A percentile compares a stretch with the other conserved stretches of the same genome.
Evolutionary conservation across 2,888 invertebrate species (phyloP).

Genomic region (Calameuta filiformis): DNA sequence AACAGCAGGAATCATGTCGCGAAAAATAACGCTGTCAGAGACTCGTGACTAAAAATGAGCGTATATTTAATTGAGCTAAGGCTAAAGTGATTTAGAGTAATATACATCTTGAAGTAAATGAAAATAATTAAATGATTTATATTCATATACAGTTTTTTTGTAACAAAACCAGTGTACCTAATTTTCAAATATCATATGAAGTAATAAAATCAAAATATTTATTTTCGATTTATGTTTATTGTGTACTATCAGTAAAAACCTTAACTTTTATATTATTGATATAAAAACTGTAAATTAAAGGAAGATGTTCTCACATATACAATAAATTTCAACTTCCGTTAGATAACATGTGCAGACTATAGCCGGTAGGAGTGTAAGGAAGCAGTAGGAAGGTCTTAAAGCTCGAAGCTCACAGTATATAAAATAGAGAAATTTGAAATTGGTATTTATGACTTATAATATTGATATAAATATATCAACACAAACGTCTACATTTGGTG

Average conservation of each 20-base stretch:
- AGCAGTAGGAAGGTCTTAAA: neutral
- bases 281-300: neutral
- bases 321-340: neutral
- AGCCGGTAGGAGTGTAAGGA: neutral
- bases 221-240: slow-evolving; percentile 37
- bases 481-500: neutral
- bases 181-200: slow-evolving; percentile 27
- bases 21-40: neutral
- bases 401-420: neutral
- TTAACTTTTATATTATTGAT: neutral
- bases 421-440: slow-evolving; percentile 40
- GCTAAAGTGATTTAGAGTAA: neutral
- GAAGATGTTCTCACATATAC: neutral
- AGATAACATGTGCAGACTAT: neutral
- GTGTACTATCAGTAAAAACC: neutral
- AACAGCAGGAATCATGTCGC: neutral
- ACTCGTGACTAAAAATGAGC: neutral
- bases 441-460: slow-evolving; percentile 40
- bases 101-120: neutral
- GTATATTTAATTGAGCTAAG: neutral
- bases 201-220: slow-evolving; percentile 51
- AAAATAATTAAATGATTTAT: slow-evolving; percentile 21
- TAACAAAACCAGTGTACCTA: slow-evolving; percentile 33
- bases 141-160: slow-evolving; percentile 36
- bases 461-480: neutral